Conservation (phyloP, 2,113 vertebrate genomes). For the Phodopus roborovskii region DNA sequence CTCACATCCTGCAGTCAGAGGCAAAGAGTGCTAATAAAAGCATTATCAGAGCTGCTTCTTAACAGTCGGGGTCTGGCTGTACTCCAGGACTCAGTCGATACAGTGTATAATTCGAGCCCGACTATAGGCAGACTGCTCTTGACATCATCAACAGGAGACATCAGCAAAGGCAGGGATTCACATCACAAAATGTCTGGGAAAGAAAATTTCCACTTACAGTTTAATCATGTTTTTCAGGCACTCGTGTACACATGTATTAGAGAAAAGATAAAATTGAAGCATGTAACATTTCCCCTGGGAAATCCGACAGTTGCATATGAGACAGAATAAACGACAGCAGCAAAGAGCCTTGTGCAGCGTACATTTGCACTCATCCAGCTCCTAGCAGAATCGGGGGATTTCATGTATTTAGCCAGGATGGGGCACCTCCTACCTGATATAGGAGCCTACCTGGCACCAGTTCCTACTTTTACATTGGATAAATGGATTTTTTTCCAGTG, state of each 20-base stretch:
- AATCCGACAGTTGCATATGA: neutral
- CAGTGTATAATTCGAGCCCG: neutral
- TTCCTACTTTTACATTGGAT: neutral
- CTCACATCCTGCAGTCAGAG: neutral
- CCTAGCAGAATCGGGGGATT: accelerated
- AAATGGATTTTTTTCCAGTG: no score
- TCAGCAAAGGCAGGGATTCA: neutral
- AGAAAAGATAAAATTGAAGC: no score
- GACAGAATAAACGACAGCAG: no score
- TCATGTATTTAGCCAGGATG: neutral
- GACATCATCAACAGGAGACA: neutral
- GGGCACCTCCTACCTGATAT: neutral
- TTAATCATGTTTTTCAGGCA: no score
- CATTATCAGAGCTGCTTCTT: accelerated
- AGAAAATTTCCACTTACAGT: no score
- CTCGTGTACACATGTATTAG: no score
- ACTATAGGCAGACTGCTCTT: neutral
- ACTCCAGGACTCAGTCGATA: no score
- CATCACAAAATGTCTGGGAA: no score
- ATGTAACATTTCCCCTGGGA: neutral
- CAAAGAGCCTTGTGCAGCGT: accelerated
- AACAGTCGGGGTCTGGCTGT: neutral
- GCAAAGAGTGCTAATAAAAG: neutral
- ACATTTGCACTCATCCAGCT: neutral
- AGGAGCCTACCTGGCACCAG: no score